A percentile compares a stretch with the other conserved stretches of the same genome.
Evolutionary conservation across 2,113 vertebrate species (phyloP).

Genomic region (Calyptommatus sinebrachiatus): DNA sequence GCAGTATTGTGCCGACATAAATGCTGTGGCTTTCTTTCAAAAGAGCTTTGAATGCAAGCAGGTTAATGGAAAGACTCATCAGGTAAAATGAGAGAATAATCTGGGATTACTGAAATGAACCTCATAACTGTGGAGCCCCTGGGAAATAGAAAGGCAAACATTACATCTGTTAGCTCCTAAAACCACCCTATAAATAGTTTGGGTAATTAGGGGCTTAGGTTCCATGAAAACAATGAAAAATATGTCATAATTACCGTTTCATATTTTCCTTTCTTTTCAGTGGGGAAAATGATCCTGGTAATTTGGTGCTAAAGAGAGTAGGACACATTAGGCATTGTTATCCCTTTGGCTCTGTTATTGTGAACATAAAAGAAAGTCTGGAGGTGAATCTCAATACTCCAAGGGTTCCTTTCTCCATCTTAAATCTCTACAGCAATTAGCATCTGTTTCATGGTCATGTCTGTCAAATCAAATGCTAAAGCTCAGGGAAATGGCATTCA

Average conservation of each 20-base stretch:
- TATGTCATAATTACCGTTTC: constrained; percentile 77
- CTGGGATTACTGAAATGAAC: constrained; percentile 56
- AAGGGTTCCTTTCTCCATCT: constrained; percentile 63
- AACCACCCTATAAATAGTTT: constrained; percentile 61
- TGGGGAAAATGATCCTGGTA: constrained; percentile 75
- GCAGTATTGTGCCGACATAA: constrained; percentile 11
- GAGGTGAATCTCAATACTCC: constrained; percentile 43
- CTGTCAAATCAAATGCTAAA: constrained; percentile 73
- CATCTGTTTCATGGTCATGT: constrained; percentile 86
- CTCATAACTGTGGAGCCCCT: constrained; percentile 53
- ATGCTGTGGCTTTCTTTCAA: constrained; percentile 34
- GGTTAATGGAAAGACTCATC: constrained; percentile 50
- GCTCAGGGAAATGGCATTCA: constrained; percentile 69
- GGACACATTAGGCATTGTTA: constrained; percentile 61
- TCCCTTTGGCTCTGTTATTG: constrained; percentile 49
- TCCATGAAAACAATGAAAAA: constrained; percentile 75
- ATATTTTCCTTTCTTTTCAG: constrained; percentile 68
- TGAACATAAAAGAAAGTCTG: constrained; percentile 56
- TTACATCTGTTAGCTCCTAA: constrained; percentile 50
- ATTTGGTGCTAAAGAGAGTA: constrained; percentile 66
- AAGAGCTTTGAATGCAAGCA: constrained; percentile 33
- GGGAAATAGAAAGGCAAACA: constrained; percentile 55
- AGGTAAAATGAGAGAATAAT: constrained; percentile 59
- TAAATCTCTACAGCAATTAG: constrained; percentile 81
- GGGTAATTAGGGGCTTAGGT: constrained; percentile 72